phyloP scores from a whole-genome alignment of 2,888 invertebrate species.

The Chloroclystis v-ata region DNA sequence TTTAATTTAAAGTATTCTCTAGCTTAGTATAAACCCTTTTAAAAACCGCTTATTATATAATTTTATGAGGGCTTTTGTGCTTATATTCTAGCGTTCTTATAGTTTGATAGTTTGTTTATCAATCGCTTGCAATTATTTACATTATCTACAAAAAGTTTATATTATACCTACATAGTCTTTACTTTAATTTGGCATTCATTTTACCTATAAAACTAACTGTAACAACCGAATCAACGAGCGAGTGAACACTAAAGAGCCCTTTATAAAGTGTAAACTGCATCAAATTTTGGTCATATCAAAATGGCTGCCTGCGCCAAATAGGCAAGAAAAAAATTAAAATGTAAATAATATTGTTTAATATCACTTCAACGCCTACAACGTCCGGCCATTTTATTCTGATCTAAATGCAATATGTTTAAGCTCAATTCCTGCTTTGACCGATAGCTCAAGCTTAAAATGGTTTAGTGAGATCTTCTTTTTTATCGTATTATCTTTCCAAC shows the following conservation, averaged over 20 bases:
- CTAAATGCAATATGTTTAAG: not conserved
- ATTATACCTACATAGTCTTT: too few relatives aligned
- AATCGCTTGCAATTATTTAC: too few relatives aligned
- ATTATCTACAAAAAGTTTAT: too few relatives aligned
- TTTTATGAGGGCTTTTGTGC: not conserved
- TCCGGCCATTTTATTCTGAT: slow-evolving; percentile 21
- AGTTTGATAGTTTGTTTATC: too few relatives aligned
- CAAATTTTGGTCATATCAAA: slow-evolving; percentile 12
- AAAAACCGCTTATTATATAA: too few relatives aligned
- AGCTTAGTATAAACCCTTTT: too few relatives aligned
- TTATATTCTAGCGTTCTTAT: not conserved
- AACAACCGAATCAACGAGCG: not conserved
- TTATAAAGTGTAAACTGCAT: slow-evolving; percentile 3
- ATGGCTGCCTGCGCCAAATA: slow-evolving; percentile 24
- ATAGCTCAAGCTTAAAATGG: slow-evolving; percentile 16
- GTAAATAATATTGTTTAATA: slow-evolving; percentile 26
- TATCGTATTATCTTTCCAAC: slow-evolving; percentile 48
- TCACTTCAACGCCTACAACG: slow-evolving; percentile 30
- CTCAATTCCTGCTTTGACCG: slow-evolving; percentile 2
- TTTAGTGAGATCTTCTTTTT: slow-evolving; percentile 7
- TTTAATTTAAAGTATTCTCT: not conserved
- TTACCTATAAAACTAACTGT: too few relatives aligned
- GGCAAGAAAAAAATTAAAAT: slow-evolving; percentile 19
- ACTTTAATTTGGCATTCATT: not conserved
- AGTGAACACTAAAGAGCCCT: not conserved